A percentile compares a stretch with the other conserved stretches of the same genome.
Evolutionary conservation across 2,797 vertebrate genomes (phyloP).

Genomic region (Acrocephalus scirpaceus): DNA sequence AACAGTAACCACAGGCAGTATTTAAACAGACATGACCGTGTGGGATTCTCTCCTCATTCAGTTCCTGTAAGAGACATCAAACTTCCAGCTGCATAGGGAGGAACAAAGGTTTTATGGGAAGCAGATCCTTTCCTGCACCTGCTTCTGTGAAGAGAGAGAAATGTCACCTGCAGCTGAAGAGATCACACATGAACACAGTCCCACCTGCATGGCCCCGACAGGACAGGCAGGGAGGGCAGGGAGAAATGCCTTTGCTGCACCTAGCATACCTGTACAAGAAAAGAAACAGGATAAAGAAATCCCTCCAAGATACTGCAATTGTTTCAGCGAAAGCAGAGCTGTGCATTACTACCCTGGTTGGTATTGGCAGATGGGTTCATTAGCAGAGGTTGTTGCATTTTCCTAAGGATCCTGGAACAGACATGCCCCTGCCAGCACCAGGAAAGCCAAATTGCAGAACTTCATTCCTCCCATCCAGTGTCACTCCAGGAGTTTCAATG

Average conservation of each 20-base stretch:
- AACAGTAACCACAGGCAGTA: slow-evolving; percentile 67
- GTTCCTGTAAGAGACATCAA: slow-evolving; percentile 37
- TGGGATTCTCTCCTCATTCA: slow-evolving; percentile 47
- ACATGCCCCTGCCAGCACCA: neutral
- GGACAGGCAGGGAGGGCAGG: neutral
- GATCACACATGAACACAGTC: neutral
- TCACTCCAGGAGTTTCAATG: neutral
- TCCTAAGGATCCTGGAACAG: neutral
- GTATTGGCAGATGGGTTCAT: neutral
- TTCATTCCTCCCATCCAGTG: rapidly evolving
- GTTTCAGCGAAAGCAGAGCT: neutral
- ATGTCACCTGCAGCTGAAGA: neutral
- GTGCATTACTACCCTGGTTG: neutral
- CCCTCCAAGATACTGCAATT: neutral
- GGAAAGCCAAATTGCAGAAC: neutral
- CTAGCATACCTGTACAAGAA: neutral
- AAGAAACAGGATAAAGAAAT: neutral
- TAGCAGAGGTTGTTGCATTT: neutral
- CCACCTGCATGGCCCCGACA: rapidly evolving
- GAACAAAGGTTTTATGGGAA: neutral
- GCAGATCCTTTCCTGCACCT: neutral
- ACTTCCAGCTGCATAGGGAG: slow-evolving; percentile 12
- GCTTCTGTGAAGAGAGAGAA: neutral
- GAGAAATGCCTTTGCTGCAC: neutral
- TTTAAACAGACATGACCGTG: slow-evolving; percentile 45